phyloP scores from a whole-genome alignment of 2,888 invertebrate genomes.

The Schizotus pectinicornis region DNA sequence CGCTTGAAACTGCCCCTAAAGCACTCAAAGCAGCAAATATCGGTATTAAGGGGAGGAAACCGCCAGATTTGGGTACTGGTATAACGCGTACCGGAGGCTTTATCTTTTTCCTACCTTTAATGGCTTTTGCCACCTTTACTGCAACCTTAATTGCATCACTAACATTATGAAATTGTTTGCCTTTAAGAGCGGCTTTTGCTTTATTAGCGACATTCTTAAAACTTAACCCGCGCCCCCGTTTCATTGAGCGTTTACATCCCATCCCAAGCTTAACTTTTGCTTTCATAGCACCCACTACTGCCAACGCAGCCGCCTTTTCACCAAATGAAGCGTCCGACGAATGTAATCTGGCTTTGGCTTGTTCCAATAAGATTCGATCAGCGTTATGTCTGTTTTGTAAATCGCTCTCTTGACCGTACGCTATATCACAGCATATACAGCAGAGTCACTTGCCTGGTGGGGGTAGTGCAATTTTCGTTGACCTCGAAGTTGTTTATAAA shows the following conservation, averaged over 20 bases:
- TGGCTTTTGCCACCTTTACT: neutral
- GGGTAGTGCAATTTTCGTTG: too few species aligned
- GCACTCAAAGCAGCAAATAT: constrained; percentile 51
- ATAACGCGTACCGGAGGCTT: constrained; percentile 30
- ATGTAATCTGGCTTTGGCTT: constrained; percentile 43
- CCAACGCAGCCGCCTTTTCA: constrained; percentile 45
- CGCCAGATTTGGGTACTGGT: constrained; percentile 47
- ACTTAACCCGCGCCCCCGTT: neutral
- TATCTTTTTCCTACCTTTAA: neutral
- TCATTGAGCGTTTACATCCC: constrained; percentile 30
- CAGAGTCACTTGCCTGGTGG: too few species aligned
- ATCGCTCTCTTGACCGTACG: constrained; percentile 37
- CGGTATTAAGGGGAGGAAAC: constrained; percentile 36
- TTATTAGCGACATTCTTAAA: neutral
- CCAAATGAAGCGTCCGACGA: constrained; percentile 42
- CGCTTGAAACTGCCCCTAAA: constrained; percentile 48
- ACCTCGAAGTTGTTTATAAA: too few species aligned
- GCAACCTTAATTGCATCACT: too few species aligned
- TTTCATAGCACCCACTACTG: constrained; percentile 47
- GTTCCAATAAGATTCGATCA: constrained; percentile 46
- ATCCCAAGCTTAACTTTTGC: constrained; percentile 44
- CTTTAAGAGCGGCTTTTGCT: neutral
- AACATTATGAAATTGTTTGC: too few species aligned
- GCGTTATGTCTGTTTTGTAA: constrained; percentile 44
- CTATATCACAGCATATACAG: too few species aligned